Base-by-base conservation (phyloP, 2,113 vertebrate species). In the Chaetodon trifascialis region DNA sequence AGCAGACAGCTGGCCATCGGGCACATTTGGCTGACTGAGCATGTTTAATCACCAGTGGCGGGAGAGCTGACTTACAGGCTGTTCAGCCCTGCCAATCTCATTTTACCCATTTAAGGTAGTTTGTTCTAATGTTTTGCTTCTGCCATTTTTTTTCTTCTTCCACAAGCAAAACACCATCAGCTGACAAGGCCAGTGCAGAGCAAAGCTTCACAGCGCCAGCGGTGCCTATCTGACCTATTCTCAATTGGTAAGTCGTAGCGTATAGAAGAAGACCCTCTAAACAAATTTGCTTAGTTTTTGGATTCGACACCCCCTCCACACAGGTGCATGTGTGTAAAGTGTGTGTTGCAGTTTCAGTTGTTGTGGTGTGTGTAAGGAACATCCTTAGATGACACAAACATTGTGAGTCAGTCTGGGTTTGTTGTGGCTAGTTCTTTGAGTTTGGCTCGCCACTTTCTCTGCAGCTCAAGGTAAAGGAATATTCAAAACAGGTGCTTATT, bases 401-500 rank as follows among this genome's bases (percentile, higher is more conserved):
- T 63, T 68, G 58, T 67, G 9, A 84, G n/a, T 42, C 9, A 19
- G 17, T 21, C n/a, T 5, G 36, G 19, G 14, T 74, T 40, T 54
- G 19, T 60, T 0, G 0, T 19, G 5, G n/a, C 44, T 67, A 9
- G 23, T 46, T 65, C 56, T 79, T 65, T 69, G 15, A 73, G 44
- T 49, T 66, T 21, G 15, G 5, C 70, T 56, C 49, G 10, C 34
- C 46, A 16, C 64, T 46, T 56, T 56, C 16, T 60, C 42, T 60
- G 21, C 42, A 64, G 11, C 16, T 83, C 38, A 44, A 78, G n/a
- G 67, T 71, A 47, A 60, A 73, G 16, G 21, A 64, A 82, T 49
- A 86, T 89, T 90, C 38, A 89, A 91, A 91, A 68, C 79, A 80
- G 74, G 68, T 77, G 67, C 68, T 60, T 82, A 83, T 82, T 88